These are phyloP conservation scores for Cebus imitator DNA, from an alignment of 2,113 vertebrate species.

Conservation along the genomic window DNA sequence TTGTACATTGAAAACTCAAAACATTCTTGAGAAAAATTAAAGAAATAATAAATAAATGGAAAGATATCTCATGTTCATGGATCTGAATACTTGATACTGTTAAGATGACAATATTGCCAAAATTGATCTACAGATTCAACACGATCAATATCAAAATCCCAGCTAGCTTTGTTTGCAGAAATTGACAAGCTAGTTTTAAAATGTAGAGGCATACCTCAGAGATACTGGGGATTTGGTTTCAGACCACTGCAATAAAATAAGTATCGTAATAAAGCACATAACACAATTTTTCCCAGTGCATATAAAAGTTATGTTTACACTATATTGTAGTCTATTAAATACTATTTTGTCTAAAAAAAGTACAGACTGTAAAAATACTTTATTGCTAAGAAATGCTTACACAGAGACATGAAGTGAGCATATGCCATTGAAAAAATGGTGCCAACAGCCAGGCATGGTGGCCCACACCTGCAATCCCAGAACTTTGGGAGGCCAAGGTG, in stretches of 20 bases:
- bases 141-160: not conserved
- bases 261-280: not conserved
- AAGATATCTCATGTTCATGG: not conserved
- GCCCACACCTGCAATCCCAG: too few species aligned
- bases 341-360: not conserved
- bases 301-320: not conserved
- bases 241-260: not conserved
- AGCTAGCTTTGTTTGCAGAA: constrained; percentile 12
- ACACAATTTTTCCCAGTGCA: not conserved
- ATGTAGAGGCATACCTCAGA: not conserved
- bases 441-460: not conserved
- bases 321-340: not conserved
- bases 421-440: not conserved
- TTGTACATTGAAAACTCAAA: not conserved
- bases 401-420: not conserved
- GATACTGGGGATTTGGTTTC: not conserved
- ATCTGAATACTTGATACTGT: not conserved
- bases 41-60: not conserved
- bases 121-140: not conserved
- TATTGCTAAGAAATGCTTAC: not conserved
- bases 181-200: not conserved
- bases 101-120: constrained; percentile 1
- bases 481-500: too few species aligned
- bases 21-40: not conserved
- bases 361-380: not conserved